Base-by-base conservation (phyloP, 2,113 vertebrate species). In the Odontesthes bonariensis region DNA sequence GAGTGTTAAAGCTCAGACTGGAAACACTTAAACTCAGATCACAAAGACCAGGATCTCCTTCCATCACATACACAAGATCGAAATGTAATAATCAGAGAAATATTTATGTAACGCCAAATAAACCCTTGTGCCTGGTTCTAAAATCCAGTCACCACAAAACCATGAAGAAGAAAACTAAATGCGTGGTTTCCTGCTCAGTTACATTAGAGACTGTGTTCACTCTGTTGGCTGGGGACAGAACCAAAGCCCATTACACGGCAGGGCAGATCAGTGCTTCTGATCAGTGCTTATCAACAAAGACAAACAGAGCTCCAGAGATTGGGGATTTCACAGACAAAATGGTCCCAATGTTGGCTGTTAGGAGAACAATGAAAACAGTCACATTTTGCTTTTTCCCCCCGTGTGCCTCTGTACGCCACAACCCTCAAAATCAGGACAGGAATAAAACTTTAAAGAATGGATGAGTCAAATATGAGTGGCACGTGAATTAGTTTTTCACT, bases 301-400 rank as follows among this genome's bases (percentile, higher is more conserved):
- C 52, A 79, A 72, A 66, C 47, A 47, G 44, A 69, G 58, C 47
- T 59, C 31, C 22, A 65, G 73, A 69, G 56, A 84, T 61, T 73
- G 49, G 55, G 12, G 72, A 84, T 81, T 87, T 85, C 72, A 71
- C 77, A 62, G 55, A 27, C 32, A 82, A 67, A 88, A 86, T 77
- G 69, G 75, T 47, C 13, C 13, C 67, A 69, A 71, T 73, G 44
- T 73, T 52, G 60, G 62, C 44, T 85, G 17, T 88, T 77, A 69
- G 51, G 27, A 57, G 77, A 80, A 82, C 74, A 55, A 87, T 88
- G 70, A 82, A 89, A 88, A 6, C 73, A 87, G 72, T 81, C 73
- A 80, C 70, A 38, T 85, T 82, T 72, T 58, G 27, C 47, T 60
- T 62, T 32, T 78, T 47, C 51, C 60, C 51, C 60, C 61, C 52